Percentiles rank a stretch among this genome's conserved stretches.
These are phyloP conservation scores for Gila robusta DNA, from an alignment of 2,797 vertebrate genomes.

Conservation along the genomic window DNA sequence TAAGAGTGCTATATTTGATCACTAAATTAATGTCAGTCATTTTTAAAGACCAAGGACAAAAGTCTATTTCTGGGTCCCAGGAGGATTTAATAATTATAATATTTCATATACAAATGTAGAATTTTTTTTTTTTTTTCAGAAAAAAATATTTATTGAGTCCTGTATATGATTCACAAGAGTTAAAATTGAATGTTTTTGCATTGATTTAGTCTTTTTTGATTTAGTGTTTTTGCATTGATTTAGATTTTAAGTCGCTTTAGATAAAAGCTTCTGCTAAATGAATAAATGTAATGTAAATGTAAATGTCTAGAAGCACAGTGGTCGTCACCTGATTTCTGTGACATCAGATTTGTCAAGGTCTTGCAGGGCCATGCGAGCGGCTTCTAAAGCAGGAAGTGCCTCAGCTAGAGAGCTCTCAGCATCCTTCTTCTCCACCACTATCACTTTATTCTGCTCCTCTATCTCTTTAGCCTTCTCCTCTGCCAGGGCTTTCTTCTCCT, in stretches of 20 bases:
- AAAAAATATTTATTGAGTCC: background rate
- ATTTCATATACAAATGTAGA: background rate
- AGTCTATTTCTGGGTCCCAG: no score
- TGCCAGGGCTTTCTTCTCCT: conserved; percentile 91
- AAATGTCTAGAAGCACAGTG: background rate
- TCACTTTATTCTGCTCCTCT: conserved; percentile 91
- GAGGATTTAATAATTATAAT: no score
- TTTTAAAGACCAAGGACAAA: no score
- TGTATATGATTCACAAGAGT: background rate
- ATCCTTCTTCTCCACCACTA: conserved; percentile 89
- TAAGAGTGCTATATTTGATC: no score
- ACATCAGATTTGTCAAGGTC: conserved; percentile 95
- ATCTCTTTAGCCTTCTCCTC: conserved; percentile 95
- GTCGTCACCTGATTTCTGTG: conserved; percentile 91
- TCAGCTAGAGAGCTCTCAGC: conserved; percentile 90
- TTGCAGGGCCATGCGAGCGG: conserved; percentile 90
- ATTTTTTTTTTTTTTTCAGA: background rate
- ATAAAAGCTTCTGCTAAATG: no score
- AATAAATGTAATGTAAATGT: no score
- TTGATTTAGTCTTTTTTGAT: background rate
- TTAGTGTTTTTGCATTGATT: no score
- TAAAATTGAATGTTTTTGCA: background rate
- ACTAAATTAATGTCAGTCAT: no score
- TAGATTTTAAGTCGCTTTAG: no score
- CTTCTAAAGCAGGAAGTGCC: conserved; percentile 90